These are phyloP conservation scores for Diprion similis DNA, from an alignment of 1,140 invertebrate species.

Conservation along the genomic window DNA sequence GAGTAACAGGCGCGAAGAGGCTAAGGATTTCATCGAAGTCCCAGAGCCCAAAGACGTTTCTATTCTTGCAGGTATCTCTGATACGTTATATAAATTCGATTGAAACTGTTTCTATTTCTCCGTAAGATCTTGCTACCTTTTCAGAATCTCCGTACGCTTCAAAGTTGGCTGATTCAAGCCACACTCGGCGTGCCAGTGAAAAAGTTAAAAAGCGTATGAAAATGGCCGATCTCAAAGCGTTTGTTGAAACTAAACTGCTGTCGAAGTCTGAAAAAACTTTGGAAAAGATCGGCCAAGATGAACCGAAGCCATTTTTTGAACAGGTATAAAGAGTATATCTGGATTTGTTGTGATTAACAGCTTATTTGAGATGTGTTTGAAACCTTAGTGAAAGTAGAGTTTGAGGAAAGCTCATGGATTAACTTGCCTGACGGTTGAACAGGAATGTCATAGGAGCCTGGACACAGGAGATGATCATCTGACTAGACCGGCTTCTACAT, in stretches of 20 bases:
- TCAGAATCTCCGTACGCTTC: constrained; percentile 54
- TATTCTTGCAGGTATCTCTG: constrained; percentile 56
- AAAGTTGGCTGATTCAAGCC: constrained; percentile 61
- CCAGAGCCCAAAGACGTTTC: constrained; percentile 73
- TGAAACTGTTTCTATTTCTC: not conserved
- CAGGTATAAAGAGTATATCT: constrained; percentile 56
- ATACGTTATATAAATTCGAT: not conserved
- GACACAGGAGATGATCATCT: constrained; percentile 78
- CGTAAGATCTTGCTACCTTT: constrained; percentile 32
- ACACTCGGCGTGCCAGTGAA: constrained; percentile 77
- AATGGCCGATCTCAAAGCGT: constrained; percentile 87
- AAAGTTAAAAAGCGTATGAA: constrained; percentile 86
- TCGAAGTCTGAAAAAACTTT: constrained; percentile 91
- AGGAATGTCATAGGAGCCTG: constrained; percentile 82
- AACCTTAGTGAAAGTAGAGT: not conserved
- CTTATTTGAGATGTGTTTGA: constrained; percentile 41
- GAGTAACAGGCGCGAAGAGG: constrained; percentile 70
- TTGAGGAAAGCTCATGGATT: constrained; percentile 14
- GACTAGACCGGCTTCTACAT: constrained; percentile 70
- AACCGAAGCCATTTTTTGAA: constrained; percentile 66
- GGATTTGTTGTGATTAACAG: constrained; percentile 35
- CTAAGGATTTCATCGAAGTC: constrained; percentile 79
- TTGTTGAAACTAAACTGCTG: constrained; percentile 89
- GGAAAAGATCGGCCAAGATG: constrained; percentile 86
- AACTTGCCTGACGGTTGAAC: not conserved